These are phyloP conservation scores for Platycnemis pennipes DNA, from an alignment of 2,888 invertebrate genomes.

Conservation along the genomic window DNA sequence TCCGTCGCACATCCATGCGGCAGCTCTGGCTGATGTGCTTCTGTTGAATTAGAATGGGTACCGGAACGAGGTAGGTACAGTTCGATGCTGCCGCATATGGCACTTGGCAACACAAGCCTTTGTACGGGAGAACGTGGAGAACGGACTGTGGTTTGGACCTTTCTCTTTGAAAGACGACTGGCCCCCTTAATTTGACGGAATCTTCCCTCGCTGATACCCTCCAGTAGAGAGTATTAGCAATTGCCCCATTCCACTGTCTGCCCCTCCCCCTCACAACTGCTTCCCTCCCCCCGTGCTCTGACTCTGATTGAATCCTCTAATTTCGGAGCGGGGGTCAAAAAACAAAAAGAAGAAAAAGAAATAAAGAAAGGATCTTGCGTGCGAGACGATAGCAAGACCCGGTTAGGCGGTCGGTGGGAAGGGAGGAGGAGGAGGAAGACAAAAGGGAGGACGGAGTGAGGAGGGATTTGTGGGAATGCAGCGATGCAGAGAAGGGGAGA, in stretches of 20 bases:
- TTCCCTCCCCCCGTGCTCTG: too few relatives aligned
- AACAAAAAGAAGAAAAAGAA: not conserved
- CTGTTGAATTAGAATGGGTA: too few relatives aligned
- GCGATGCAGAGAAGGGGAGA: not conserved
- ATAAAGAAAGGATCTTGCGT: not conserved
- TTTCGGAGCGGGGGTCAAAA: not conserved
- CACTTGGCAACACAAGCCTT: not conserved
- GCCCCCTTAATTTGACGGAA: not conserved
- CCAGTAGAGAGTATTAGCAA: not conserved
- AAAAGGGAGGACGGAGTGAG: not conserved
- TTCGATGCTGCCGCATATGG: not conserved
- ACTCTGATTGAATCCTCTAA: not conserved
- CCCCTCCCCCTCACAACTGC: not conserved
- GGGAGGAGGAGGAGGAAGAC: not conserved
- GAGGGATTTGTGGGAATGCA: not conserved
- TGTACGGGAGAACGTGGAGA: not conserved
- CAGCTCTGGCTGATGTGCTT: too few relatives aligned
- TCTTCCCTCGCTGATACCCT: not conserved
- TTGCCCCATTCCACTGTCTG: not conserved
- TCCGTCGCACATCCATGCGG: too few relatives aligned
- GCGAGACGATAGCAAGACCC: too few relatives aligned
- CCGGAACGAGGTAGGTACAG: not conserved
- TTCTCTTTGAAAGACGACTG: not conserved
- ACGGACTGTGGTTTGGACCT: not conserved
- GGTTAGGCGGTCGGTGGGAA: not conserved